phyloP scores from a whole-genome alignment of 2,797 vertebrate species.

The Sebastolobus altivelis region DNA sequence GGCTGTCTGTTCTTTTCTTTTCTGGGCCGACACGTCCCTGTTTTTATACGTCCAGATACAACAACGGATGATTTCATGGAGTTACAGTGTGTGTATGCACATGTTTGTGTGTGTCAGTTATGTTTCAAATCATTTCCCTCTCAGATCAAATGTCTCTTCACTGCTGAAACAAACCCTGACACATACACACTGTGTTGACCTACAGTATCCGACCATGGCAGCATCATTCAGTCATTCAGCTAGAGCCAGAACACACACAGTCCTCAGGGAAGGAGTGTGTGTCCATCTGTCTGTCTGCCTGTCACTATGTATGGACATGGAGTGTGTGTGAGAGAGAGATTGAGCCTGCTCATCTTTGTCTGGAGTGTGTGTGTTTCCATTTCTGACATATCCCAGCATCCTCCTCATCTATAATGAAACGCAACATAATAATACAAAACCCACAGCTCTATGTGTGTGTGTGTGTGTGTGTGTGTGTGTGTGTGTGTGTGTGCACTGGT shows the following conservation, averaged over 20 bases:
- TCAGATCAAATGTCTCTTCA: constrained; percentile 39
- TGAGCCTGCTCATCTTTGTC: constrained; percentile 16
- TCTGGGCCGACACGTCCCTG: neutral
- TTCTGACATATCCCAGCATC: constrained; percentile 64
- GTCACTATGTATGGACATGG: constrained; percentile 42
- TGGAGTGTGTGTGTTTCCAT: constrained; percentile 40
- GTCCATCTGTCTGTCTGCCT: constrained; percentile 36
- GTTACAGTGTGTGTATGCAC: neutral
- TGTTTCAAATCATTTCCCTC: constrained; percentile 54
- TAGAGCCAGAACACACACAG: constrained; percentile 44
- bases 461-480: constrained; percentile 11
- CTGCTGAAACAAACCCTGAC: constrained; percentile 29
- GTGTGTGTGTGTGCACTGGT: constrained; percentile 7
- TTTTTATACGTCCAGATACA: neutral
- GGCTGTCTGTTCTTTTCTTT: neutral
- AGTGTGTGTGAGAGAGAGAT: constrained; percentile 6
- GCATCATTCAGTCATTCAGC: constrained; percentile 58
- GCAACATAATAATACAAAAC: constrained; percentile 63
- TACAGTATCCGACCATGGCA: constrained; percentile 11
- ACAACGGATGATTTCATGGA: neutral
- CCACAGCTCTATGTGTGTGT: constrained; percentile 24
- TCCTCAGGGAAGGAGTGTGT: constrained; percentile 31
- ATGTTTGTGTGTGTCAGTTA: constrained; percentile 38
- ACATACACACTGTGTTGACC: constrained; percentile 34
- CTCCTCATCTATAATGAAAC: constrained; percentile 76